phyloP scores from a whole-genome alignment of 1,140 invertebrate species.

The Leucophenga varia region DNA sequence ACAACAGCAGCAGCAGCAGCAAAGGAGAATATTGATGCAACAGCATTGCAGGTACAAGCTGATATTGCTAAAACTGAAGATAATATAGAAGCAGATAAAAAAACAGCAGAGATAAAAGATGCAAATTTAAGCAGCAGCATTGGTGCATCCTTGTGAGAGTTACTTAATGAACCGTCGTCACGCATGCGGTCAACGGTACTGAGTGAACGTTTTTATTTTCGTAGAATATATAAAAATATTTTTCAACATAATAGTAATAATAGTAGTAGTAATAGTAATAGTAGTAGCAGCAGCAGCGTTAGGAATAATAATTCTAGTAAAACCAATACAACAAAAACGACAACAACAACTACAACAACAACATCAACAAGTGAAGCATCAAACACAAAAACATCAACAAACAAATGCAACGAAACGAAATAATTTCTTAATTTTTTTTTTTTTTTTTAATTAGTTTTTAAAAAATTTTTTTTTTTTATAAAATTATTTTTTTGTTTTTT shows the following conservation, averaged over 20 bases:
- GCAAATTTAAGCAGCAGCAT: neutral
- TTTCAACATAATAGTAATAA: slow-evolving; percentile 17
- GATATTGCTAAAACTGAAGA: too few species aligned
- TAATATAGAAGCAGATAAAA: too few species aligned
- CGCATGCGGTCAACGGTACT: slow-evolving; percentile 19
- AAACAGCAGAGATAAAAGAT: too few species aligned
- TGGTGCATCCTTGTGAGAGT: slow-evolving; percentile 47
- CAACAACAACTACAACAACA: neutral
- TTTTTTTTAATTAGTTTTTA: slow-evolving; percentile 4
- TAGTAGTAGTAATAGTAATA: too few species aligned
- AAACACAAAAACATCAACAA: too few species aligned
- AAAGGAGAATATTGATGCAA: too few species aligned
- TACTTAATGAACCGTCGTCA: slow-evolving; percentile 32
- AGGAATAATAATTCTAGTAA: too few species aligned
- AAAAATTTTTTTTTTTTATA: slow-evolving; percentile 1
- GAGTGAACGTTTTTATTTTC: slow-evolving; percentile 36
- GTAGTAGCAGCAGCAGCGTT: neutral
- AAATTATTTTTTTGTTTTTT: too few species aligned
- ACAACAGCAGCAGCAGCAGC: too few species aligned
- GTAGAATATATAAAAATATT: slow-evolving; percentile 37
- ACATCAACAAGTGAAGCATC: neutral
- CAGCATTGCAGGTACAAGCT: too few species aligned
- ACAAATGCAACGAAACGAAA: neutral
- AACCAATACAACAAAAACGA: neutral
- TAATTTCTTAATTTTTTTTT: slow-evolving; percentile 1